phyloP scores from a whole-genome alignment of 2,888 invertebrate species.

The Cremastinae sp. region DNA sequence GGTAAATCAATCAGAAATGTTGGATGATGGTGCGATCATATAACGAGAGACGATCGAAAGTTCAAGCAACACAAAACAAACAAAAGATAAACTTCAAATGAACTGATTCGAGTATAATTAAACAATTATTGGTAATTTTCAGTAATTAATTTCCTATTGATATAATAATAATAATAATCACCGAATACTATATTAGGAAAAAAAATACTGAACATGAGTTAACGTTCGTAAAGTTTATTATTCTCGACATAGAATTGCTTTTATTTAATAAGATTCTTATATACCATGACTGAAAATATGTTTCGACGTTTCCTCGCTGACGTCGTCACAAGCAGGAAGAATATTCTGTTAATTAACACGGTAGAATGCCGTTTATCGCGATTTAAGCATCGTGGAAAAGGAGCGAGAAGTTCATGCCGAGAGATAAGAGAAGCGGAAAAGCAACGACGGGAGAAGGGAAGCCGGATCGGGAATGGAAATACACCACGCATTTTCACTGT shows the following conservation, averaged over 20 bases:
- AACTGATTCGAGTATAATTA: too few species aligned
- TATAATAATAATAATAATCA: too few species aligned
- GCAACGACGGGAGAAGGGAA: constrained; percentile 52
- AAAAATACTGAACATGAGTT: too few species aligned
- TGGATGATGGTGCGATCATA: not conserved
- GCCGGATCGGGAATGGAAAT: constrained; percentile 43
- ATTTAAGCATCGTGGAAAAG: constrained; percentile 33
- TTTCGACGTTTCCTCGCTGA: constrained; percentile 28
- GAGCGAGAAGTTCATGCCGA: constrained; percentile 66
- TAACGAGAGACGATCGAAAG: not conserved
- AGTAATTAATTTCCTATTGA: too few species aligned
- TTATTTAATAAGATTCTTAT: constrained; percentile 9
- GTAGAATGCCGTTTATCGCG: constrained; percentile 44
- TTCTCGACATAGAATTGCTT: constrained; percentile 2
- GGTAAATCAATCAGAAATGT: constrained; percentile 30
- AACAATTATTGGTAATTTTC: too few species aligned
- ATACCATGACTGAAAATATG: not conserved
- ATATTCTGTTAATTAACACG: constrained; percentile 55
- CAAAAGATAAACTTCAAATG: too few species aligned
- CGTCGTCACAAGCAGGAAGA: constrained; percentile 42
- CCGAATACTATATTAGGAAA: too few species aligned
- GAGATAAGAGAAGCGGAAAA: constrained; percentile 72
- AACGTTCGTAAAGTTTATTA: too few species aligned
- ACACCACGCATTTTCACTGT: constrained; percentile 48
- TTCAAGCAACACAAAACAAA: not conserved